Base-by-base conservation (phyloP, 2,888 invertebrate species). In the Hypena proboscidalis region DNA sequence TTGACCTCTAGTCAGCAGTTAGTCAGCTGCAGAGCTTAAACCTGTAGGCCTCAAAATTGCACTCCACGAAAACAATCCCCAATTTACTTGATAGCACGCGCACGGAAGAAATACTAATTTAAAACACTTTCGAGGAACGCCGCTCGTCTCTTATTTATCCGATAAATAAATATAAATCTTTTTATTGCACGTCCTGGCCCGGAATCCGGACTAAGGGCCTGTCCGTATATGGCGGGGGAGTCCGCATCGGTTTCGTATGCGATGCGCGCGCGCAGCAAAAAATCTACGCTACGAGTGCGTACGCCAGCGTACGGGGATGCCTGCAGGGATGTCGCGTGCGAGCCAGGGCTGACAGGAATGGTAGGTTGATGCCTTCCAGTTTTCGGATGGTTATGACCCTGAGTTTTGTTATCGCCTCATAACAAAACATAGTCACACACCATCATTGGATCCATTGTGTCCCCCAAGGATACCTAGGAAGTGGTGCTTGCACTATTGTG, bases 91-190 rank as follows among this genome's bases (percentile, higher is more conserved):
- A 64, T 52, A 58, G 68, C 74, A 73, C 74, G 73, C 70, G 66
- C 67, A 64, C 70, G 70, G 71, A 71, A 74, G 73, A 77, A 74
- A 70, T 71, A 76, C 72, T 79, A 79, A 80, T 77, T 80, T 77
- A 76, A 62, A 77, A 75, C 80, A 77, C 77, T 79, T 79, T 73
- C 80, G 64, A 67, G 62, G 77, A 77, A 76, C 71, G 69, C 64
- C 35, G 67, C 63, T 66, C 73, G 65, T 68, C 71, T 67, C 67
- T 71, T 74, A 70, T 76, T 74, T 73, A 74, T 74, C 74, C 68
- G 74, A 80, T 76, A 79, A 80, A 89, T 89, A 87, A 87, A 87
- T 88, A 88, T 82, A 84, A 83, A 68, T 72, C 70, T 71, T 80
- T 81, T 85, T 87, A 81, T 83, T 86, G 83, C 85, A 84, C 85